A percentile compares a stretch with the other conserved stretches of the same genome.
Conservation (phyloP, 2,888 invertebrate species). For the Leptopilina myrica region DNA sequence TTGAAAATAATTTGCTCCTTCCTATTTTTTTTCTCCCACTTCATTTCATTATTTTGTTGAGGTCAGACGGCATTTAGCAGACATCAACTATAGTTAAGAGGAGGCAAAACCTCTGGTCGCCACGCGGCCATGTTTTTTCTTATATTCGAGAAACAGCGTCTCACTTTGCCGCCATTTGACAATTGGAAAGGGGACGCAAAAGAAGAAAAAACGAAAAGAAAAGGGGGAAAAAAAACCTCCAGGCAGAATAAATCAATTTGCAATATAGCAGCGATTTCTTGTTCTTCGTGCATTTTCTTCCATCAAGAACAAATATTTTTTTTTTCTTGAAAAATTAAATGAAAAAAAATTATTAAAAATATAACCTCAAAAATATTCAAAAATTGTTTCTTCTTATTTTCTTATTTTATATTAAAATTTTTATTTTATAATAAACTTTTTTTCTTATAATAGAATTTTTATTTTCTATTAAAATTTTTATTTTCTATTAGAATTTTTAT, state of each 20-base stretch:
- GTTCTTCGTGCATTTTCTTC: slow-evolving; percentile 4
- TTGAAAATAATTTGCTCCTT: not conserved
- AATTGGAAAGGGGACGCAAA: too few relatives aligned
- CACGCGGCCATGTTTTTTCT: slow-evolving; percentile 30
- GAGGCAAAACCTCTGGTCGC: slow-evolving; percentile 36
- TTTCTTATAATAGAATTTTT: too few relatives aligned
- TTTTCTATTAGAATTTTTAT: too few relatives aligned
- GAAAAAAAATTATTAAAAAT: slow-evolving; percentile 1
- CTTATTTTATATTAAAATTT: too few relatives aligned
- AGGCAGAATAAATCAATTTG: slow-evolving; percentile 38
- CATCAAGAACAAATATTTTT: not conserved
- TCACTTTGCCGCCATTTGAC: slow-evolving; percentile 20
- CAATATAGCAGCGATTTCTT: slow-evolving; percentile 31
- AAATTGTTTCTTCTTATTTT: too few relatives aligned
- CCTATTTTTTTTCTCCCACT: too few relatives aligned
- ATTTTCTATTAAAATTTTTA: too few relatives aligned
- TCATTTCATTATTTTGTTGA: not conserved
- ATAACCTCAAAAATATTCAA: too few relatives aligned
- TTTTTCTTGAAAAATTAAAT: not conserved
- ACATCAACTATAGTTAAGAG: slow-evolving; percentile 8
- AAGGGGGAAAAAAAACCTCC: not conserved
- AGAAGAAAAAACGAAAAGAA: not conserved
- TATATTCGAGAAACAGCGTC: slow-evolving; percentile 30
- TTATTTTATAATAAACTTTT: too few relatives aligned
- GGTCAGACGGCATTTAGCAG: slow-evolving; percentile 25